Evolutionary conservation across 2,888 invertebrate species (phyloP), one percentile per base, ranked within the genome.

Genomic region (Rhopalosiphum nymphaeae): DNA sequence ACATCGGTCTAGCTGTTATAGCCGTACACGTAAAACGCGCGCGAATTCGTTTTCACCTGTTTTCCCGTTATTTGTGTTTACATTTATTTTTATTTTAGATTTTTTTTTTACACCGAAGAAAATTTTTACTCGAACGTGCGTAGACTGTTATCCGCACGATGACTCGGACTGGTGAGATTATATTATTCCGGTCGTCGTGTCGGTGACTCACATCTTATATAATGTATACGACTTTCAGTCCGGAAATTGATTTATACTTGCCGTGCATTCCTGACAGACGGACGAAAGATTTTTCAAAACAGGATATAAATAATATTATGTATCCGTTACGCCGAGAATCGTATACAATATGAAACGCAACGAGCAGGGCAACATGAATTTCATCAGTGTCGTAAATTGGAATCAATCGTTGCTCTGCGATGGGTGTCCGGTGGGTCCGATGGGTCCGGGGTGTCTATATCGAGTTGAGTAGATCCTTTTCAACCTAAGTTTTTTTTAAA

Each of bases 11-110:
- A 36, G 36, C 53, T 53, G 21, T 53, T 53, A 53, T 53, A 53
- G 53, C 53, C 53, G 16, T 42, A 56, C 3, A 53, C 5, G 53
- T 53, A 21, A 53, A 56, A 89, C 11, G 10, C 89, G 11, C 36
- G 57, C 16, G 44, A 89, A 44, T 89, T 89, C 42, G 57, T 89
- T 89, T 89, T 89, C 57, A 61, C 29, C 57, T 44, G 57, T 44
- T 42, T 57, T 89, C 57, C 89, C 89, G 89, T 89, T 89, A 89
- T 89, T 61, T 61, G 4, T 89, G 57, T 53, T 87, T 49, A 16
- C 29, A n/a, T 53, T 88, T 36, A n/a, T n/a, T 61, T 5, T 57
- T 61, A 29, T 61, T 61, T 29, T 57, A 44, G 21, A 21, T 21
- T 78, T 36, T 36, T 67, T 61, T 78, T 78, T 36, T 78, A 36